Conservation (phyloP, 2,797 vertebrate genomes). For the Syndactyla subalaris region DNA sequence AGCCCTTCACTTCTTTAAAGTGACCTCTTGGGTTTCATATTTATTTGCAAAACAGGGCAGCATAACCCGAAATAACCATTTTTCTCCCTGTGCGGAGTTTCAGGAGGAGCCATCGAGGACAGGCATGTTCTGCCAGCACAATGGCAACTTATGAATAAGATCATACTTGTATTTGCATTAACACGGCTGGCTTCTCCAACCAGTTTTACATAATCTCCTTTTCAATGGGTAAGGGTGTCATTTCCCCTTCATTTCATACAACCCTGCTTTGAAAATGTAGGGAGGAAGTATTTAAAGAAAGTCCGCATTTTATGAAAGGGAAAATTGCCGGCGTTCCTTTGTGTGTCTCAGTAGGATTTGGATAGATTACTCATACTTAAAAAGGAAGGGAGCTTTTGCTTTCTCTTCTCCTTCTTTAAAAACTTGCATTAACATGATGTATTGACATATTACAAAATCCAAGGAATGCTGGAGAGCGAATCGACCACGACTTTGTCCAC, state of each 20-base stretch:
- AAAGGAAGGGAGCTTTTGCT: constrained; percentile 78
- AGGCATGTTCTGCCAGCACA: constrained; percentile 35
- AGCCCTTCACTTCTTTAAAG: constrained; percentile 40
- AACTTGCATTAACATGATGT: constrained; percentile 75
- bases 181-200: constrained; percentile 75
- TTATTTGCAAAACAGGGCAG: constrained; percentile 15
- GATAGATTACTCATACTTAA: constrained; percentile 81
- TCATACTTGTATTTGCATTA: constrained; percentile 79
- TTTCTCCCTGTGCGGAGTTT: background rate
- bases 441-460: constrained; percentile 79
- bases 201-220: constrained; percentile 81
- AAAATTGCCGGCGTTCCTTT: constrained; percentile 77
- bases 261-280: constrained; percentile 74
- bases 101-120: constrained; percentile 46
- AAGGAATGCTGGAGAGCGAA: constrained; percentile 66
- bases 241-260: constrained; percentile 81
- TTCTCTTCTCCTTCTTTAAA: constrained; percentile 63
- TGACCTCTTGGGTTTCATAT: constrained; percentile 37
- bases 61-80: background rate
- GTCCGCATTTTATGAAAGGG: constrained; percentile 81
- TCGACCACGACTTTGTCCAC: constrained; percentile 65
- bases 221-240: constrained; percentile 79
- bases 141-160: constrained; percentile 74
- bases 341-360: constrained; percentile 80
- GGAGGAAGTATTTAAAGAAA: constrained; percentile 79